A percentile compares a stretch with the other conserved stretches of the same genome.
These are phyloP conservation scores for Chaenodraco wilsoni DNA, from an alignment of 2,797 vertebrate genomes.

Conservation along the genomic window DNA sequence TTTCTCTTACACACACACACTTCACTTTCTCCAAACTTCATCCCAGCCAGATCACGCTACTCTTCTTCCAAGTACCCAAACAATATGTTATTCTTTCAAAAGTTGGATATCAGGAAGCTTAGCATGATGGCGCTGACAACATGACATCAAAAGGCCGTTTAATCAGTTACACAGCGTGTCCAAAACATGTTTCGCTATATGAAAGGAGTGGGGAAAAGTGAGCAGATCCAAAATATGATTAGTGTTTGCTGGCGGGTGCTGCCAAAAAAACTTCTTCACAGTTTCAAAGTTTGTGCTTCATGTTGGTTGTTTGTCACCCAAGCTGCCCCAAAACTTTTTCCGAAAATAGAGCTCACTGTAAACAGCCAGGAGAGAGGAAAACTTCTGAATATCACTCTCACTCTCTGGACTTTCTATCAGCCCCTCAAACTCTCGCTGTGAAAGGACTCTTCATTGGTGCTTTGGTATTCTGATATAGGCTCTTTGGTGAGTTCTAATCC, in stretches of 20 bases:
- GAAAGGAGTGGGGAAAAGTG: conserved; percentile 57
- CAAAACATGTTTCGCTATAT: conserved; percentile 69
- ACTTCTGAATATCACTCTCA: conserved; percentile 13
- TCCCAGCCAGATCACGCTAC: conserved; percentile 65
- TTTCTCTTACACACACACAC: conserved; percentile 45
- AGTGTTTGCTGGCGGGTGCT: conserved; percentile 59
- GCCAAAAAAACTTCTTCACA: conserved; percentile 67
- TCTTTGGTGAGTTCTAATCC: conserved; percentile 81
- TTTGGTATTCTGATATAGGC: conserved; percentile 75
- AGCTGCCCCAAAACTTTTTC: conserved; percentile 55
- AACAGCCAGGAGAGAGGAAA: conserved; percentile 29
- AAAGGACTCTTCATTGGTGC: conserved; percentile 72
- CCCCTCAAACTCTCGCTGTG: conserved; percentile 73
- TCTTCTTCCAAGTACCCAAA: conserved; percentile 72
- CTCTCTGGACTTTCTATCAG: conserved; percentile 38
- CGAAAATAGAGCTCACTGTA: conserved; percentile 28
- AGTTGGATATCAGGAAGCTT: conserved; percentile 70
- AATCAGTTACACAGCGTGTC: conserved; percentile 58
- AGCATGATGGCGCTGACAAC: conserved; percentile 73
- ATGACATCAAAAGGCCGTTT: conserved; percentile 70
- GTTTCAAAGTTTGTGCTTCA: conserved; percentile 54
- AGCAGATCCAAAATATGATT: conserved; percentile 69
- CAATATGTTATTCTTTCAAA: conserved; percentile 79
- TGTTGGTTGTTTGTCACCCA: conserved; percentile 55
- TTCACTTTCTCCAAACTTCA: conserved; percentile 67